Conservation (phyloP, 1,140 invertebrate species). For the Lineus longissimus region DNA sequence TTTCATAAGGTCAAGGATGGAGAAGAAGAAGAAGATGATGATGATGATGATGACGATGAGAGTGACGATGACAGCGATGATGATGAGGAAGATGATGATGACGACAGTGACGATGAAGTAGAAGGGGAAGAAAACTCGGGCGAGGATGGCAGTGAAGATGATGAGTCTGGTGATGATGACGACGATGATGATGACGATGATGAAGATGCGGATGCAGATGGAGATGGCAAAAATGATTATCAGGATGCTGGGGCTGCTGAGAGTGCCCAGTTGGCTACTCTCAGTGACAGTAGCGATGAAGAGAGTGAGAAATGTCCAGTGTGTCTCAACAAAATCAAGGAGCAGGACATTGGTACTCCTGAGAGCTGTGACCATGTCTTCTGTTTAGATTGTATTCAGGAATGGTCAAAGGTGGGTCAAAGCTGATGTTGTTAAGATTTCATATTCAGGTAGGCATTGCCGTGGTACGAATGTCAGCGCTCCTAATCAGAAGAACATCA, state of each 20-base stretch:
- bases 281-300: slow-evolving; percentile 57
- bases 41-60: too few relatives aligned
- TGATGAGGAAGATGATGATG: slow-evolving; percentile 18
- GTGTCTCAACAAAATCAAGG: slow-evolving; percentile 60
- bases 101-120: slow-evolving; percentile 18
- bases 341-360: slow-evolving; percentile 78
- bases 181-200: slow-evolving; percentile 20
- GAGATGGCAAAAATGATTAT: slow-evolving; percentile 18
- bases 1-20: neutral
- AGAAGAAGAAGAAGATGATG: slow-evolving; percentile 3
- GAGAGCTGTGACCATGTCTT: slow-evolving; percentile 84
- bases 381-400: slow-evolving; percentile 81
- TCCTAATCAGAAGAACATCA: neutral
- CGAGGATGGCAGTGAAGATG: slow-evolving; percentile 45
- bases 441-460: neutral
- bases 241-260: slow-evolving; percentile 10
- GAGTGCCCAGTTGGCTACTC: slow-evolving; percentile 13
- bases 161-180: slow-evolving; percentile 21
- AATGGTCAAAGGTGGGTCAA: slow-evolving; percentile 74
- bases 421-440: neutral
- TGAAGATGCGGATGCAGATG: slow-evolving; percentile 11
- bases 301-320: slow-evolving; percentile 71
- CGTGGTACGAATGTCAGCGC: neutral
- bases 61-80: too few relatives aligned
- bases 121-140: slow-evolving; percentile 20